Evolutionary conservation across 30 jellyfish, hydroid and myxozoan species (phyloP).

Genomic region (Aurelia sp.): DNA sequence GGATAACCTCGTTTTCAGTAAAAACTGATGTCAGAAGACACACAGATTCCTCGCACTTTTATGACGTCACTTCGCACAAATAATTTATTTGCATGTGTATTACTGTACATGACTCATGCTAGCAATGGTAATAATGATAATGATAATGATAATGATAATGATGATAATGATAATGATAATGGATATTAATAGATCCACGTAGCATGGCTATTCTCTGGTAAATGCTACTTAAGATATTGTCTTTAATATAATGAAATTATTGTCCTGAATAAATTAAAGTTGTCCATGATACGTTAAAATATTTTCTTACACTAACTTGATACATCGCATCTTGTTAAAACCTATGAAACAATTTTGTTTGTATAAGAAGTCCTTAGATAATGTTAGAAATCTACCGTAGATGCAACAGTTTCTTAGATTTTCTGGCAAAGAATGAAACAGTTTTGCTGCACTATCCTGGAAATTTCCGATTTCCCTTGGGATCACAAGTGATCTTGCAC

Average conservation of each 20-base stretch:
- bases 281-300: no score
- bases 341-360: constrained; percentile 23
- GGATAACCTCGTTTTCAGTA: no score
- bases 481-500: constrained; percentile 57
- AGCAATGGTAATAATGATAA: no score
- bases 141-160: no score
- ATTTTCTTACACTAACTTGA: background rate
- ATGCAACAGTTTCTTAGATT: no score
- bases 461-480: constrained; percentile 45
- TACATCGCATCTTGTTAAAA: constrained; percentile 6
- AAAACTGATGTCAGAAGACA: no score
- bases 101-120: no score
- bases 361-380: background rate
- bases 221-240: constrained; percentile 5
- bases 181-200: background rate
- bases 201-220: constrained; percentile 3
- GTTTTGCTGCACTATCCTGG: constrained; percentile 24
- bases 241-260: background rate
- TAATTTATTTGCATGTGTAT: no score
- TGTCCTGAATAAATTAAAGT: background rate
- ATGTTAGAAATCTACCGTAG: constrained; percentile 19
- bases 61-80: no score
- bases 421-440: constrained; percentile 29
- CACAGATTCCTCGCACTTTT: no score
- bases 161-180: no score